Base-by-base conservation (phyloP, 2,113 vertebrate genomes). In the Rhinopomastus cyanomelas region DNA sequence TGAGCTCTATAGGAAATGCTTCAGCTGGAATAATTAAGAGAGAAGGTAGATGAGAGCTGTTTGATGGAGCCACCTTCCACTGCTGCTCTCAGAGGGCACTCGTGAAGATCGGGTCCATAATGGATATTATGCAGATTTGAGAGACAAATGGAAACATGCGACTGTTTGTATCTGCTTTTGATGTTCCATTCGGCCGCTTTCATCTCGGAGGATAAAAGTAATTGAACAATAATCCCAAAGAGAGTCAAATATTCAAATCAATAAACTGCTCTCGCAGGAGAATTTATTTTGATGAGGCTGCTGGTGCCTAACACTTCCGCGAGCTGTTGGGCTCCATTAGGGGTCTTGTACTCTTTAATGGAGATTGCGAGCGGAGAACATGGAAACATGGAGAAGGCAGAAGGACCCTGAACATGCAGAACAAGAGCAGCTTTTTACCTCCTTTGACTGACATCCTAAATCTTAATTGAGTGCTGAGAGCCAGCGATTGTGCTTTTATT, bases 231-330 rank as follows among this genome's bases (percentile, higher is more conserved):
- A 95, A 93, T 93, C 90, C 93, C 90, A 61, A 86, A 82, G 92
- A 89, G 90, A 93, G 85, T 95, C 77, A 92, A 88, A 95, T 93
- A 84, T 34, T 95, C 84, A 95, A 95, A 96, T 95, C 96, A 95
- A 95, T 95, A 96, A 96, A 94, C 64, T 78, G 87, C 75, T 93
- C 90, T 94, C 91, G 37, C 78, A 72, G 94, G 90, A 89, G 78
- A 81, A 53, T 92, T 93, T 90, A 72, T 90, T 92, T 80, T 67
- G 87, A 80, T 92, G 87, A 77, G 65, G 25, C 5, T 72, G 3
- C 52, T 56, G 68, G 39, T 78, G 16, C 49, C 86, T 81, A 16
- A 10, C 55, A 3, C 44, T 69, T 86, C 67, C 77, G 73, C 49
- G 29, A 39, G 78, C 88, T 65, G 32, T 23, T 42, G 59, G 48